Evolutionary conservation across 2,888 invertebrate genomes (phyloP), one percentile per base, ranked within the genome.

Genomic region (Xestia rhomboidea): DNA sequence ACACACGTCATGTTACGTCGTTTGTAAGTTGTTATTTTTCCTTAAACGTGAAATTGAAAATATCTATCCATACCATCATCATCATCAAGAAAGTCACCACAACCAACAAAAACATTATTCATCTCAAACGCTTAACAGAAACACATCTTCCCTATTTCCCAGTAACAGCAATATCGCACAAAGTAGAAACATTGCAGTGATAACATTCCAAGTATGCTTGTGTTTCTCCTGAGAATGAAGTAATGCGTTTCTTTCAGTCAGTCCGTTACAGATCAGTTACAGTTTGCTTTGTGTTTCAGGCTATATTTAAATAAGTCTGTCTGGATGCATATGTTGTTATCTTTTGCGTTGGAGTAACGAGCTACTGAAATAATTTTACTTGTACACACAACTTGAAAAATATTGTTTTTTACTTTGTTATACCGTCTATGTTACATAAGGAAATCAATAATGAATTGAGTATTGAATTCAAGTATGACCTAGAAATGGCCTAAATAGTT

Each of bases 131-230:
- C 38, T 30, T 15, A 21, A 57, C 57, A 73, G 8, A 77, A 49
- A 30, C 3, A 30, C 3, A 11, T 27, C 11, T 63, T 41, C 34
- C 54, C 68, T 77, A 51, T 62, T 71, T 49, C 49, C 2, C 21
- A 63, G 34, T 68, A 41, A 80, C 83, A 75, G 82, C 82, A 79
- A 79, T 82, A 68, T 77, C 70, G 10, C 71, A 66, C 77, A 69
- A 76, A 75, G 64, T 38, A 76, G 64, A 85, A 82, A 82, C 72
- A 75, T 78, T 82, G 79, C 85, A 82, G 57, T 73, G 71, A 79
- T 71, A 79, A 84, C 27, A 79, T 82, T 76, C 60, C 73, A 34
- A 82, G 79, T 75, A 38, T 62, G 24, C 66, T 79, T 67, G 66
- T 51, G 60, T 73, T 57, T 41, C 64, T 70, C 72, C 64, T 30